phyloP scores from a whole-genome alignment of 1,140 invertebrate genomes.

The Physella acuta region DNA sequence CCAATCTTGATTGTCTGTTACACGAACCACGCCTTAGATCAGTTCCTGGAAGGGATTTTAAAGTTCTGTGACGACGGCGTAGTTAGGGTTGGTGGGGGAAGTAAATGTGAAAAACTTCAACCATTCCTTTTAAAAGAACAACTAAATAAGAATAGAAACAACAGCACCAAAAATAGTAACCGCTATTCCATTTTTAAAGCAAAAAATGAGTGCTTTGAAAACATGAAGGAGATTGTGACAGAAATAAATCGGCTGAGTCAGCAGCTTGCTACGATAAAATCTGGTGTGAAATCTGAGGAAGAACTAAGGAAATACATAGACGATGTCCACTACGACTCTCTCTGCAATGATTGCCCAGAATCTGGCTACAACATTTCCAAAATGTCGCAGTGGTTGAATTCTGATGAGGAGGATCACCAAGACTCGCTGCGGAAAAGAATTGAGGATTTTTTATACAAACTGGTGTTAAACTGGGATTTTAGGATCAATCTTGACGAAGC shows the following conservation, averaged over 20 bases:
- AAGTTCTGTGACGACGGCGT: constrained; percentile 54
- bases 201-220: not conserved
- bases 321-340: not conserved
- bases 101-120: constrained; percentile 59
- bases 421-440: not conserved
- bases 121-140: constrained; percentile 29
- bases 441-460: not conserved
- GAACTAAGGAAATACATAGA: not conserved
- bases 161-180: not conserved
- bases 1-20: constrained; percentile 80
- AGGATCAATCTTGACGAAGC: not conserved
- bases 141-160: constrained; percentile 21
- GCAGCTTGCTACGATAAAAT: not conserved
- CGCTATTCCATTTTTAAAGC: not conserved
- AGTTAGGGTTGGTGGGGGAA: no score
- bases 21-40: constrained; percentile 70
- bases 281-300: not conserved
- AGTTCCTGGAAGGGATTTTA: constrained; percentile 66
- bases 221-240: not conserved
- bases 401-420: not conserved
- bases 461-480: not conserved
- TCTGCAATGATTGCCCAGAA: not conserved
- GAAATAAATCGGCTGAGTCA: not conserved
- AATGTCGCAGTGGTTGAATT: not conserved
- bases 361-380: not conserved